Conservation (phyloP, 2,113 vertebrate species). For the Mesitornis unicolor region DNA sequence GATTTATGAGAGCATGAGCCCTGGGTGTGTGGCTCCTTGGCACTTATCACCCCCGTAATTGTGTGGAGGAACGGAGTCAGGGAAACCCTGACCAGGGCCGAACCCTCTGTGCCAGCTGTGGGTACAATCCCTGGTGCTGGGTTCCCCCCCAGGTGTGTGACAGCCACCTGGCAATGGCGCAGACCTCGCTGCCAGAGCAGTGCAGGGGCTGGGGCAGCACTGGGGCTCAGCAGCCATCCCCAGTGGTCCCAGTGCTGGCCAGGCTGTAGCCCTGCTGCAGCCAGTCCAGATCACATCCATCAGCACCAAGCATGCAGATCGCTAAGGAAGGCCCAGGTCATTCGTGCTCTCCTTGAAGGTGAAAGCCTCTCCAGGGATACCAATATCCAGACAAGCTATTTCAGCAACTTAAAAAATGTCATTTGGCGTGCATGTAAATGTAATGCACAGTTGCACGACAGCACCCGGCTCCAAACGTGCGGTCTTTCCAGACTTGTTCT, state of each 20-base stretch:
- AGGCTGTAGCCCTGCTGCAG: neutral
- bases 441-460: neutral
- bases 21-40: neutral
- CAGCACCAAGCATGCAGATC: fast-evolving
- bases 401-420: neutral
- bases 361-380: neutral
- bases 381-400: fast-evolving
- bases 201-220: neutral
- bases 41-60: fast-evolving
- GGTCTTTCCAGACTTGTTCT: slow-evolving; percentile 5
- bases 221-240: neutral
- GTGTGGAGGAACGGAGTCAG: neutral
- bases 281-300: fast-evolving
- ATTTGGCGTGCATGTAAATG: fast-evolving
- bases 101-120: neutral
- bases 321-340: neutral
- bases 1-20: neutral
- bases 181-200: neutral
- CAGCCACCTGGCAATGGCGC: neutral
- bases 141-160: neutral
- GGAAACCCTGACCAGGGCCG: neutral
- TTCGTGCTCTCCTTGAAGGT: fast-evolving
- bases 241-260: neutral
- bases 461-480: neutral
- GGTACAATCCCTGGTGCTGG: neutral